Evolutionary conservation across 2,888 invertebrate species (phyloP), one percentile per base, ranked within the genome.

Genomic region (Ceratothoa steindachneri): DNA sequence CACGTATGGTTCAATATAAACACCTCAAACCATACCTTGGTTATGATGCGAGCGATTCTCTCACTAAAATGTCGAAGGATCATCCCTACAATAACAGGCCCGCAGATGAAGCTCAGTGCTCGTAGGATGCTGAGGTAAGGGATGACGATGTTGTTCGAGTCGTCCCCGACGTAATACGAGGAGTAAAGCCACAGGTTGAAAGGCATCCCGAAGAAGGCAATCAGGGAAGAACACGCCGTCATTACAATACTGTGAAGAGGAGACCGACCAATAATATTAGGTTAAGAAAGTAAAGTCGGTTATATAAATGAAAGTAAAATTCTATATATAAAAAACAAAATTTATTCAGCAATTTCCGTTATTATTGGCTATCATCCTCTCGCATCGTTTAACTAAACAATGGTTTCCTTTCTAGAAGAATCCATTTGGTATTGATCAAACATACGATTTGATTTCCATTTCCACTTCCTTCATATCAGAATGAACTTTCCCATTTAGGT

Each of bases 201-300:
- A n/a, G 77, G 77, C 77, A 77, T 77, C 28, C 67, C 73, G 2
- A 60, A 72, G 15, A 75, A 75, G 0, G 77, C 77, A 24, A 77
- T 51, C 1, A 75, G 12, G 4, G 77, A 75, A 5, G 77, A 77
- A 31, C 65, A 53, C 2, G 74, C 69, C 1, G 77, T 77, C 77
- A 77, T 77, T 64, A 77, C 51, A 31, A 77, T 77, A 30, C 77
- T 77, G 69, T 9, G 31, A n/a, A 29, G 5, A 30, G n/a, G 24
- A n/a, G n/a, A n/a, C 2, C 5, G 27, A 24, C 19, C 2, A 24
- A 64, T 15, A 24, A 28, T 64, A 24, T 5, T 1, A 64, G 3
- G 4, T 1, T 22, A 5, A 64, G 22, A 22, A 24, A 64, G n/a
- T n/a, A n/a, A n/a, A n/a, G n/a, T n/a, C n/a, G n/a, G n/a, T n/a